These are phyloP conservation scores for Lineus longissimus DNA, from an alignment of 1,140 invertebrate genomes.

Conservation along the genomic window DNA sequence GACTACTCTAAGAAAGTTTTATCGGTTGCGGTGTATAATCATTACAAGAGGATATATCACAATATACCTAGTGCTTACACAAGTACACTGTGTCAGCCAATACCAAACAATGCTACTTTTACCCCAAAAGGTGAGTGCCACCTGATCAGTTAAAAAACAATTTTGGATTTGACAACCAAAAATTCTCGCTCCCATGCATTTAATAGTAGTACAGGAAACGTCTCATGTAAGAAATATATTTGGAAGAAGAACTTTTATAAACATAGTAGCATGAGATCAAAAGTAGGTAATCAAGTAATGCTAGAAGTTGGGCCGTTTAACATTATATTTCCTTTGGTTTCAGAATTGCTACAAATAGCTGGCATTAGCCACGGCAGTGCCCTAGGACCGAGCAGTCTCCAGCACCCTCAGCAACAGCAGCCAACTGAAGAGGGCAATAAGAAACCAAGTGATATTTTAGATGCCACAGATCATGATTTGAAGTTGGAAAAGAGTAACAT, in stretches of 20 bases:
- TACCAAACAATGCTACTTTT: conserved; percentile 13
- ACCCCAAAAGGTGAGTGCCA: conserved; percentile 22
- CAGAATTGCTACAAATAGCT: conserved; percentile 71
- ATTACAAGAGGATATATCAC: conserved; percentile 96
- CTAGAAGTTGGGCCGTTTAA: no score
- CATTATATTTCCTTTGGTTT: not conserved
- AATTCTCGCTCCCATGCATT: not conserved
- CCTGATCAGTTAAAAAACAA: conserved; percentile 16
- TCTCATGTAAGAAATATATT: no score
- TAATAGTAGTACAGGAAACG: no score
- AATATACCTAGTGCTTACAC: conserved; percentile 67
- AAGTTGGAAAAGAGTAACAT: conserved; percentile 98
- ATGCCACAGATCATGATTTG: conserved; percentile 76
- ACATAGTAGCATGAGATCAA: conserved; percentile 28
- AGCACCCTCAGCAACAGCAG: conserved; percentile 13
- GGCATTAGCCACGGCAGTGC: conserved; percentile 67
- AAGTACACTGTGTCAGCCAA: conserved; percentile 1
- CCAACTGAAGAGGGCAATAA: conserved; percentile 27
- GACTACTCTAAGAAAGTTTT: conserved; percentile 98
- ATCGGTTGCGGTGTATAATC: conserved; percentile 97
- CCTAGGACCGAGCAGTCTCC: conserved; percentile 46
- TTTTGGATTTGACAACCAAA: not conserved
- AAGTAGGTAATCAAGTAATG: no score
- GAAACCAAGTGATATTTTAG: conserved; percentile 69
- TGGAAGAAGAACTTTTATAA: no score